A percentile compares a stretch with the other conserved stretches of the same genome.
Evolutionary conservation across 2,888 invertebrate genomes (phyloP).

Genomic region (Drosophila pseudotalamancana): DNA sequence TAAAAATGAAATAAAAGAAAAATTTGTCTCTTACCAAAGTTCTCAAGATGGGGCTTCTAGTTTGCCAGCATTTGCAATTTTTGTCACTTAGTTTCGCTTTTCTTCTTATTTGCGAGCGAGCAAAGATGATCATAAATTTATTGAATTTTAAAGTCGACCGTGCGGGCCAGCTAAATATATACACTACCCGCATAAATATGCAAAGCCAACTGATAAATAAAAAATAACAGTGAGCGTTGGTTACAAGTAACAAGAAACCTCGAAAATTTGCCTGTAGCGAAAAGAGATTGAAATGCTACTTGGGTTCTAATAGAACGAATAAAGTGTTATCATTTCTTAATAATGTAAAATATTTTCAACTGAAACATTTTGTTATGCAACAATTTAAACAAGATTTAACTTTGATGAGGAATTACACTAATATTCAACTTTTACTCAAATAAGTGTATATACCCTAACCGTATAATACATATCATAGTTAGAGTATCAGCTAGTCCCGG

Average conservation of each 20-base stretch:
- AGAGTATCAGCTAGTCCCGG: neutral
- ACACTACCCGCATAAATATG: conserved; percentile 13
- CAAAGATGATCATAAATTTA: conserved; percentile 81
- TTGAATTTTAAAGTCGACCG: conserved; percentile 73
- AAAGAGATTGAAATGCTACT: conserved; percentile 7
- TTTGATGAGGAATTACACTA: neutral
- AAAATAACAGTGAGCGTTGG: neutral
- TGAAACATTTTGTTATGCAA: too few relatives aligned
- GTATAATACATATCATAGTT: neutral
- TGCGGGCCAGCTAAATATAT: conserved; percentile 11
- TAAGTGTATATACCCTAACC: neutral
- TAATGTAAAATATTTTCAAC: too few relatives aligned
- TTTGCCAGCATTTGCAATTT: conserved; percentile 37
- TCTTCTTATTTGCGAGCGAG: conserved; percentile 25
- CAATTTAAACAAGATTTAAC: too few relatives aligned
- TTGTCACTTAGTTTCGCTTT: conserved; percentile 40
- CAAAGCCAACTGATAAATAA: conserved; percentile 54
- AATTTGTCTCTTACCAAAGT: conserved; percentile 20
- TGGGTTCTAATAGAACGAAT: too few relatives aligned
- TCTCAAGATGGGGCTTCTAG: conserved; percentile 30
- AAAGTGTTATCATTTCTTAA: too few relatives aligned
- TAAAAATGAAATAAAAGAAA: conserved; percentile 26
- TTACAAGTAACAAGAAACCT: neutral
- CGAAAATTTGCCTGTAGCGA: neutral
- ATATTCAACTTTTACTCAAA: neutral